Evolutionary conservation across 2,797 vertebrate species (phyloP).

Genomic region (Tangara arthus): DNA sequence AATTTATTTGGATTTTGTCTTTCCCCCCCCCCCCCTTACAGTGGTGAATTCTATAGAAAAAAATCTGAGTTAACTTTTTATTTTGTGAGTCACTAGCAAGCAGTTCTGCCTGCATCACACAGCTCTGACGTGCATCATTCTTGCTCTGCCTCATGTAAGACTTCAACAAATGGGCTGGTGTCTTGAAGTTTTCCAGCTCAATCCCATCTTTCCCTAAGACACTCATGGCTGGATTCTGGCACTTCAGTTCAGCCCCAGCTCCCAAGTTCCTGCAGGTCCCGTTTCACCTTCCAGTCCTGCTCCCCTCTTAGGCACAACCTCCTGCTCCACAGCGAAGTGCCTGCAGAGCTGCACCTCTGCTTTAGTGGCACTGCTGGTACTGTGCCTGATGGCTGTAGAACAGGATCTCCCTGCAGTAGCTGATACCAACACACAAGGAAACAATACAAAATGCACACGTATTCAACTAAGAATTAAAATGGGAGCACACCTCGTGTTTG

Average conservation of each 20-base stretch:
- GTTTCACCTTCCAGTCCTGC: background rate
- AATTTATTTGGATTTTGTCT: background rate
- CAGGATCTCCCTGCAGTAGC: background rate
- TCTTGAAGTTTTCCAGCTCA: background rate
- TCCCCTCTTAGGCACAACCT: background rate
- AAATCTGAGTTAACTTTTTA: background rate
- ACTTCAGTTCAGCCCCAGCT: background rate
- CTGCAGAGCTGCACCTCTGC: background rate
- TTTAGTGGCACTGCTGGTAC: background rate
- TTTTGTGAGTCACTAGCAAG: background rate
- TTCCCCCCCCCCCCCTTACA: rapidly evolving
- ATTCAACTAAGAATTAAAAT: background rate
- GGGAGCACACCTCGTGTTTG: background rate
- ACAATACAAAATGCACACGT: background rate
- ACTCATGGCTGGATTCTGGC: background rate
- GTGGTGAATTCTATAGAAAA: background rate
- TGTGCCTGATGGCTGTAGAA: background rate
- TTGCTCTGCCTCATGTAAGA: background rate
- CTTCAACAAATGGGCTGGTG: background rate
- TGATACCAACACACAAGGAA: background rate
- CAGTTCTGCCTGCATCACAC: background rate
- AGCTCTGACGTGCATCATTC: rapidly evolving
- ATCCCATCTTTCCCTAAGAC: background rate
- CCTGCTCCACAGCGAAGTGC: background rate
- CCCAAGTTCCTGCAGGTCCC: background rate